Evolutionary conservation across 64 coral and sea anemone species (phyloP), one percentile per base, ranked within the genome.

Genomic region (Stichodactyla helianthus): DNA sequence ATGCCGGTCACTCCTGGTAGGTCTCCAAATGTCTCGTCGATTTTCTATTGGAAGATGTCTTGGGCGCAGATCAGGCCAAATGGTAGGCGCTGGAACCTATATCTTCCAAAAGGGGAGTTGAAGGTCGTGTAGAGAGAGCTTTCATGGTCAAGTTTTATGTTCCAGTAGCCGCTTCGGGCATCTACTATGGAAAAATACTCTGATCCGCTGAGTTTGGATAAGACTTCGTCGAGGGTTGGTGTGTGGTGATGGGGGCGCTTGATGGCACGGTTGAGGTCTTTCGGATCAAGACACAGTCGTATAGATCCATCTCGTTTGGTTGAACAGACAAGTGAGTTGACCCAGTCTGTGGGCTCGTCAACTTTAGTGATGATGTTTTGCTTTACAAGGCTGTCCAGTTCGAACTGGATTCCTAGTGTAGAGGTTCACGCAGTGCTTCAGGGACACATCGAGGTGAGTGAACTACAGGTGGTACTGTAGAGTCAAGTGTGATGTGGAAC

Each of bases 61-160:
- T 90, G 88, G 19, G 88, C 88, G 28, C 88, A 90, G 54, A 90
- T 85, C 4, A 90, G 31, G 8, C 88, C 82, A 60, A 90, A 90
- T 28, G 82, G 82, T 35, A 85, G 82, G 1, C 67, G 9, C n/a
- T 77, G 55, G 54, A 90, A 85, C 18, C 88, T 77, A 52, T 85
- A 90, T 44, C 88, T 18, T 2, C 82, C 88, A 78, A 50, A 25
- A 7, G 88, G 82, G 25, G 88, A 90, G 26, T 84, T 85, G 53
- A 85, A 90, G 4, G 88, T 85, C 22, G 70, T 77, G 28, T 61
- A 85, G 11, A 90, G 71, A 15, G 88, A 90, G 23, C 88, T 90
- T 15, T 52, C 53, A 9, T 58, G 82, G 26, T 90, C 88, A 8
- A 78, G 82, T 26, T 85, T 56, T 13, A 90, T 90, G 16, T 84